Percentiles rank a stretch among this genome's conserved stretches.
Conservation (phyloP, 2,113 vertebrate genomes). For the Callocephalon fimbriatum region DNA sequence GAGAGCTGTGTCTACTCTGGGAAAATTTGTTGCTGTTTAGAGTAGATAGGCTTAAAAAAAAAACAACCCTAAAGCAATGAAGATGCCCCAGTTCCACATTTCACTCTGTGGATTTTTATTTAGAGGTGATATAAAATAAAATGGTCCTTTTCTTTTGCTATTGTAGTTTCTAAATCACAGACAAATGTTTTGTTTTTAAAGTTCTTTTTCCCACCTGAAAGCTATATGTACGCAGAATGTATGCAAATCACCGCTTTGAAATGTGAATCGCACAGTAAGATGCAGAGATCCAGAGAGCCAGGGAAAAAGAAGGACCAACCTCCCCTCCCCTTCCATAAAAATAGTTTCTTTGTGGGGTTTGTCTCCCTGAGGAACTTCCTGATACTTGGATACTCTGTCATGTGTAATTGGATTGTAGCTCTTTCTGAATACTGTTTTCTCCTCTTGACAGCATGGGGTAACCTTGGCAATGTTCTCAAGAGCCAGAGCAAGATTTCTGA, state of each 20-base stretch:
- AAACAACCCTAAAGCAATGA: not conserved
- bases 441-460: conserved; percentile 92
- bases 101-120: not conserved
- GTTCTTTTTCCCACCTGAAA: not conserved
- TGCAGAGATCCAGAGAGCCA: conserved; percentile 7
- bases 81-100: not conserved
- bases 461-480: conserved; percentile 99
- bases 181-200: not conserved
- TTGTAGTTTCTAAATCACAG: not conserved
- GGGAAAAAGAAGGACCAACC: not conserved
- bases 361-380: conserved; percentile 42
- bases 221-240: not conserved
- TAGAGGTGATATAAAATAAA: not conserved
- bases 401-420: conserved; percentile 61
- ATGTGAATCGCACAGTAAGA: conserved; percentile 1
- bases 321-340: not conserved
- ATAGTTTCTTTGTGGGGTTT: conserved; percentile 34
- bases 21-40: conserved; percentile 10
- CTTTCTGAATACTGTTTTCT: conserved; percentile 75
- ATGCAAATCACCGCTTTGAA: not conserved
- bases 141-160: not conserved
- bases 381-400: conserved; percentile 36
- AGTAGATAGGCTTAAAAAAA: not conserved
- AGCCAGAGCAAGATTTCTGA: conserved; percentile 96
- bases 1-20: not conserved